Conservation (phyloP, 2,113 vertebrate genomes). For the Jaculus jaculus region DNA sequence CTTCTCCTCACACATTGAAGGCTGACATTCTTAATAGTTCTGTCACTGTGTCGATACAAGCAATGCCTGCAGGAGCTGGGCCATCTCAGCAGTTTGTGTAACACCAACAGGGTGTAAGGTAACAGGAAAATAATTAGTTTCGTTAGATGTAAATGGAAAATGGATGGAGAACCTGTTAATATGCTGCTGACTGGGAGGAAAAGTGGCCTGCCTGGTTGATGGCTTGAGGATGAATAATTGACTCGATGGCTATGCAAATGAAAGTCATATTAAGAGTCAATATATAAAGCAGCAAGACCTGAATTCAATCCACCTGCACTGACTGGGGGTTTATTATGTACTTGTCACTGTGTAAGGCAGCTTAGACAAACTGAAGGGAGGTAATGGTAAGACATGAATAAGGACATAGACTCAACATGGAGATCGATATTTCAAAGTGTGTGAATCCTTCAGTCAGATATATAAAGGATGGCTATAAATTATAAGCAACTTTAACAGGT, state of each 20-base stretch:
- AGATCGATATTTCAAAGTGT: neutral
- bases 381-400: constrained; percentile 15
- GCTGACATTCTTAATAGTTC: constrained; percentile 62
- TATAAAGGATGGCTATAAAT: neutral
- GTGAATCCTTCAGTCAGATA: neutral
- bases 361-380: constrained; percentile 14
- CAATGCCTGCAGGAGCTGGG: neutral
- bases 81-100: neutral
- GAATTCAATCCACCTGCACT: constrained; percentile 33
- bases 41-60: constrained; percentile 6
- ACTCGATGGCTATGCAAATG: constrained; percentile 54
- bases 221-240: constrained; percentile 40
- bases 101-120: constrained; percentile 22
- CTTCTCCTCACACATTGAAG: constrained; percentile 16
- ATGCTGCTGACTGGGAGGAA: neutral
- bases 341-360: neutral
- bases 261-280: constrained; percentile 27
- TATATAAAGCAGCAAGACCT: neutral
- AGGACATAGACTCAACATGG: neutral
- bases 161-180: constrained; percentile 6
- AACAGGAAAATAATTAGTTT: constrained; percentile 64
- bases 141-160: constrained; percentile 46
- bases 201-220: neutral
- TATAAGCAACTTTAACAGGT: neutral
- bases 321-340: constrained; percentile 49